Conservation (phyloP, 2,113 vertebrate genomes). For the Pygoscelis antarcticus region DNA sequence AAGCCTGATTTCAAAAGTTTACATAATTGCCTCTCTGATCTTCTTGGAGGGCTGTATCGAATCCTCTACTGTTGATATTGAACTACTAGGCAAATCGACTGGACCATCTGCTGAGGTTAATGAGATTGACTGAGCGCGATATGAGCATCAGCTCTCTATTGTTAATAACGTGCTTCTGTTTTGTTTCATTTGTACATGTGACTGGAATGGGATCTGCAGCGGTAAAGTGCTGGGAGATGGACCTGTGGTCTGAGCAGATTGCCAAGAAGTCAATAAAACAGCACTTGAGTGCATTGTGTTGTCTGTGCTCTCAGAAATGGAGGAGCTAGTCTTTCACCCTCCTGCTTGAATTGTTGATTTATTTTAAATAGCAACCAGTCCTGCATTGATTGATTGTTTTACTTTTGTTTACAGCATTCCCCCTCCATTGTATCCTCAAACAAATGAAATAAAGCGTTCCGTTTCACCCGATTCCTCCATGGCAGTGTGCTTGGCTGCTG, state of each 20-base stretch:
- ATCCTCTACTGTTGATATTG: not conserved
- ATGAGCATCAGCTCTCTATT: not conserved
- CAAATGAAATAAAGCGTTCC: not conserved
- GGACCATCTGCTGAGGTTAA: not conserved
- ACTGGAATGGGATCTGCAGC: not conserved
- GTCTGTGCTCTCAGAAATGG: not conserved
- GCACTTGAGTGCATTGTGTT: not conserved
- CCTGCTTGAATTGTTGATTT: not conserved
- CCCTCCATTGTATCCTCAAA: not conserved
- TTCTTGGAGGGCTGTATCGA: not conserved
- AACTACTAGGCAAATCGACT: not conserved
- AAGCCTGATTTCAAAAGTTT: not conserved
- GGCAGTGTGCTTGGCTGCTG: not conserved
- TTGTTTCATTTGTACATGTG: not conserved
- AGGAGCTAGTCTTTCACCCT: not conserved
- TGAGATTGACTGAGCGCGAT: not conserved
- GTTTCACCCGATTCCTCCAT: rapidly evolving
- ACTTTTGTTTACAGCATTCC: not conserved
- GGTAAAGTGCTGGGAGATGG: not conserved
- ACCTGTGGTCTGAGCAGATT: not conserved
- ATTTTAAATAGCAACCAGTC: not conserved
- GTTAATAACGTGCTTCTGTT: not conserved
- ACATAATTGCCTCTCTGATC: not conserved
- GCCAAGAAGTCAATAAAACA: not conserved
- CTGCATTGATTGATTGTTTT: not conserved